These are phyloP conservation scores for Gambusia holbrooki DNA, from an alignment of 2,113 vertebrate species.

Conservation along the genomic window DNA sequence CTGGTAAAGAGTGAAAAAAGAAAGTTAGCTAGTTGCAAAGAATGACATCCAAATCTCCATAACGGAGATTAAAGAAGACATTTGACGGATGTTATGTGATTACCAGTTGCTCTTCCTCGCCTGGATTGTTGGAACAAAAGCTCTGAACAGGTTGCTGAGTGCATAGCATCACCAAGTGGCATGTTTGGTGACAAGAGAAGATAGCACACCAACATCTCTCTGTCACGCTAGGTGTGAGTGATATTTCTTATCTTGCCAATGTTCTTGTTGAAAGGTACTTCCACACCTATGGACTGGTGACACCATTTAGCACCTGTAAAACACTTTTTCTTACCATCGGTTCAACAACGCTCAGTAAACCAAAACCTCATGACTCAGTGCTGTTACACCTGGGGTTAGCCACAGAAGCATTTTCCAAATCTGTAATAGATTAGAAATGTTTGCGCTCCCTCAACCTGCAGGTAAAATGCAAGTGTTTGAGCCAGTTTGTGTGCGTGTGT, in stretches of 20 bases:
- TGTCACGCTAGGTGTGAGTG: conserved; percentile 33
- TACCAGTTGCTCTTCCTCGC: background rate
- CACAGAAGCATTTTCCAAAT: conserved; percentile 39
- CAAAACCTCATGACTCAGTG: conserved; percentile 18
- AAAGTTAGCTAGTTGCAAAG: too few relatives aligned
- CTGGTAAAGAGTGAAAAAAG: too few relatives aligned
- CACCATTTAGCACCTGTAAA: conserved; percentile 14
- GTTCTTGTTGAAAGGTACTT: conserved; percentile 53
- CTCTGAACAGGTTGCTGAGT: conserved; percentile 49
- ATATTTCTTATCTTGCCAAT: conserved; percentile 66
- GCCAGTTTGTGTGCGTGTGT: conserved; percentile 21
- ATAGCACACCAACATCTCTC: conserved; percentile 39
- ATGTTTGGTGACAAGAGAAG: conserved; percentile 65
- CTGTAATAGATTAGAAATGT: conserved; percentile 20
- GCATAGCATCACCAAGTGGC: conserved; percentile 22
- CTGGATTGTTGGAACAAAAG: conserved; percentile 34
- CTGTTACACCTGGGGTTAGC: conserved; percentile 33
- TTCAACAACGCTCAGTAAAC: conserved; percentile 9
- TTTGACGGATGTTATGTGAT: background rate
- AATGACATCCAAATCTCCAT: too few relatives aligned
- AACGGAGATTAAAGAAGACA: too few relatives aligned
- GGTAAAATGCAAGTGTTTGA: conserved; percentile 65
- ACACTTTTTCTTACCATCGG: conserved; percentile 21
- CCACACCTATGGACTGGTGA: conserved; percentile 22
- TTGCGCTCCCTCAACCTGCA: conserved; percentile 39